Conservation (phyloP, 64 coral and sea anemone species). For the Catalaphyllia jardinei region DNA sequence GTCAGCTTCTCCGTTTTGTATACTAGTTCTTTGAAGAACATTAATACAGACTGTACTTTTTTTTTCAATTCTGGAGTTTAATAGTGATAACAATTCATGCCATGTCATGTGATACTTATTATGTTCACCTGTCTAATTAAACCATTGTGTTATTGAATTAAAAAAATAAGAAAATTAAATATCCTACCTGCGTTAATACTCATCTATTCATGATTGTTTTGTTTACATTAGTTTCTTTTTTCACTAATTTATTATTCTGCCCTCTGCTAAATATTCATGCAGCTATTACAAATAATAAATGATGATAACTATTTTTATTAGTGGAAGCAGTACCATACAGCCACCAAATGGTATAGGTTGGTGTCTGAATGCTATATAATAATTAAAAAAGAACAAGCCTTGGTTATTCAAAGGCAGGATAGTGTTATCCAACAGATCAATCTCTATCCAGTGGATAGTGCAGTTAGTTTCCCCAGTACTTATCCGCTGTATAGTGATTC, state of each 20-base stretch:
- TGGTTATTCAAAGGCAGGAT: no score
- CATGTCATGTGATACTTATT: conserved; percentile 13
- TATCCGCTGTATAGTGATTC: no score
- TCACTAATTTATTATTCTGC: not conserved
- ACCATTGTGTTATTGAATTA: not conserved
- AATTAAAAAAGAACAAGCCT: no score
- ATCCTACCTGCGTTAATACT: conserved; percentile 15
- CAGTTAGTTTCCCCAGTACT: no score
- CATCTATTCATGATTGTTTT: conserved; percentile 26
- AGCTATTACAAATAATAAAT: conserved; percentile 14
- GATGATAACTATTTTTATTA: no score
- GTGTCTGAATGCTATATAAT: no score
- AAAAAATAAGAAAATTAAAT: not conserved
- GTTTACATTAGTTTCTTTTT: conserved; percentile 4
- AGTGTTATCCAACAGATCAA: no score
- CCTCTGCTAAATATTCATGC: conserved; percentile 1
- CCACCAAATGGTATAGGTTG: no score
- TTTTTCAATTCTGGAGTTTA: no score
- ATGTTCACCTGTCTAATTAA: conserved; percentile 13
- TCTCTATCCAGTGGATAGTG: no score
- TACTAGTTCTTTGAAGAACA: conserved; percentile 20
- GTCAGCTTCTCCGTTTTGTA: not conserved
- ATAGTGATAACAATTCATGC: not conserved
- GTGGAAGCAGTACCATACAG: no score
- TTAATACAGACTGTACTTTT: not conserved